phyloP scores from a whole-genome alignment of 2,888 invertebrate genomes.

The Bellardia pandia region DNA sequence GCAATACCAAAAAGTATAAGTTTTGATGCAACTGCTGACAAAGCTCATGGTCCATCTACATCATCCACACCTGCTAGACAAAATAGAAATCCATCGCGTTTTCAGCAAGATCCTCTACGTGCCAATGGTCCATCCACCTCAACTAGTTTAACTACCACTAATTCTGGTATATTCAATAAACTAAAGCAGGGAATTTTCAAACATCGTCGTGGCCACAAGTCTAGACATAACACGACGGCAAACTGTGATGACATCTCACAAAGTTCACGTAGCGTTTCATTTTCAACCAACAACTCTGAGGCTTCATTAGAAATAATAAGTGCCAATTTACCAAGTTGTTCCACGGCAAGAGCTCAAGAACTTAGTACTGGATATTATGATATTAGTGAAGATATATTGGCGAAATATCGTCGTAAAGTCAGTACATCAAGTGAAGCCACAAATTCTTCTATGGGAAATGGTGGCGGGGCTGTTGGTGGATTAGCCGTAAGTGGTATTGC shows the following conservation, averaged over 20 bases:
- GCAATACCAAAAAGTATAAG: constrained; percentile 96
- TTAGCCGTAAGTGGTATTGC: constrained; percentile 73
- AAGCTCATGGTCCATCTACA: constrained; percentile 85
- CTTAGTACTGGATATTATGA: constrained; percentile 85
- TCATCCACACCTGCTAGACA: constrained; percentile 83
- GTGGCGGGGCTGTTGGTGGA: constrained; percentile 71
- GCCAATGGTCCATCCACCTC: constrained; percentile 55
- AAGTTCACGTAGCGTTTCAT: constrained; percentile 80
- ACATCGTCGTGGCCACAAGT: constrained; percentile 86
- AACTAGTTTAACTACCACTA: constrained; percentile 77
- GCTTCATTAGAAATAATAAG: constrained; percentile 76
- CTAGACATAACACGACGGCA: constrained; percentile 62
- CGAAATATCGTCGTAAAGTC: constrained; percentile 93
- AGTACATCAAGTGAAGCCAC: constrained; percentile 85
- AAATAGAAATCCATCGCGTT: constrained; percentile 51
- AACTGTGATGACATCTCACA: constrained; percentile 68
- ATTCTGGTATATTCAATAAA: constrained; percentile 89
- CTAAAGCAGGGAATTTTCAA: constrained; percentile 89
- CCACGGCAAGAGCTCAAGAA: constrained; percentile 50
- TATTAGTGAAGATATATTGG: constrained; percentile 95
- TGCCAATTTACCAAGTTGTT: constrained; percentile 56
- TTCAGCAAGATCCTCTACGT: constrained; percentile 50
- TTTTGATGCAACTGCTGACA: constrained; percentile 95
- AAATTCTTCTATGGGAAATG: constrained; percentile 83
- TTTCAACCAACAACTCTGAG: constrained; percentile 78